A percentile compares a stretch with the other conserved stretches of the same genome.
Evolutionary conservation across 37 sponge, comb jelly and placozoan species (phyloP).

Genomic region (Axinella damicornis): DNA sequence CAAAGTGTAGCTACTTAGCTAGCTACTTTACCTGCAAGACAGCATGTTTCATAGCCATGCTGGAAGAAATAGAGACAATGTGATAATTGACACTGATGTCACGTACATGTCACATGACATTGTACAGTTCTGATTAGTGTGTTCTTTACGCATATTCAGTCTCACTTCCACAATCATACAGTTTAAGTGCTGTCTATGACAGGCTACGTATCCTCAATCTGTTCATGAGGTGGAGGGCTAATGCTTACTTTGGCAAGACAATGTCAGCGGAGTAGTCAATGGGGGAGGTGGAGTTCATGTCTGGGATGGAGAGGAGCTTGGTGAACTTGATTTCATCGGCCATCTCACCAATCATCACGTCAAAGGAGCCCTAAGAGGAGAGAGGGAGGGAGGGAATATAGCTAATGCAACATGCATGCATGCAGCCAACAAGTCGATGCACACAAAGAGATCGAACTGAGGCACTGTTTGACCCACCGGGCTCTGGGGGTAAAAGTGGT

Average conservation of each 20-base stretch:
- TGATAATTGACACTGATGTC: too few relatives aligned
- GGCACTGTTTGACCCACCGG: conserved; percentile 45
- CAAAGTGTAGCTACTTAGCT: too few relatives aligned
- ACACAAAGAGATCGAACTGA: not conserved
- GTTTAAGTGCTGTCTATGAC: too few relatives aligned
- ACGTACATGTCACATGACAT: too few relatives aligned
- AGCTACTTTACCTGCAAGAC: conserved; percentile 37
- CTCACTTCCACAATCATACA: too few relatives aligned
- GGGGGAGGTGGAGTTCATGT: conserved; percentile 43
- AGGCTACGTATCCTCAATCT: too few relatives aligned
- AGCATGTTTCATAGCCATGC: conserved; percentile 24
- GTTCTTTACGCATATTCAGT: too few relatives aligned
- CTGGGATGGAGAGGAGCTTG: not conserved
- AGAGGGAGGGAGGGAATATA: too few relatives aligned
- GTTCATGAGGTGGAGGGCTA: too few relatives aligned
- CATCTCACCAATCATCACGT: conserved; percentile 11
- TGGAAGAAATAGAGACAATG: not conserved
- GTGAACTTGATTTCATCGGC: not conserved
- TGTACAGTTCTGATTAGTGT: too few relatives aligned
- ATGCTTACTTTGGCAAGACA: conserved; percentile 49
- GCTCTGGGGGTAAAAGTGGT: conserved; percentile 65
- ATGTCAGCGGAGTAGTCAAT: conserved; percentile 26
- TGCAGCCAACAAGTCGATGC: not conserved
- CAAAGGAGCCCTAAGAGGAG: conserved; percentile 40
- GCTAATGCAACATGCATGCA: too few relatives aligned